phyloP scores from a whole-genome alignment of 2,888 invertebrate species.

The Anthrax anthrax region DNA sequence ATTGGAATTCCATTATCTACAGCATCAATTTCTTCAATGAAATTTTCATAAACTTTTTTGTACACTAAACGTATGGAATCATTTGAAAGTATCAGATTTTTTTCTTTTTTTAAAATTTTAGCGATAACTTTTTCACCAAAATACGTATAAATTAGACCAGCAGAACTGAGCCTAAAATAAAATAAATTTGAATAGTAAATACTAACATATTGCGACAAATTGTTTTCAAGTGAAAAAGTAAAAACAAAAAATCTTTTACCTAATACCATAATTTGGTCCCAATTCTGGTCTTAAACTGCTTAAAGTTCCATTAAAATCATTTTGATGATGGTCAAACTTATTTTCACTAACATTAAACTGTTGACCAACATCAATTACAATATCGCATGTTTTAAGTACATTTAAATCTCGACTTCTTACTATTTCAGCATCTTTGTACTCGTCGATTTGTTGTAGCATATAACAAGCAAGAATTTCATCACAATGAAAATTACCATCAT shows the following conservation, averaged over 20 bases:
- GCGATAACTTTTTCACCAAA: slow-evolving; percentile 71
- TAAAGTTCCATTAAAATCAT: slow-evolving; percentile 52
- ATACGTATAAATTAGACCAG: slow-evolving; percentile 81
- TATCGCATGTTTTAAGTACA: slow-evolving; percentile 66
- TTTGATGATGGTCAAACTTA: slow-evolving; percentile 92
- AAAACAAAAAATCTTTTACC: slow-evolving; percentile 27
- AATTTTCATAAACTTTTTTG: slow-evolving; percentile 64
- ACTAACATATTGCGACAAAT: not conserved
- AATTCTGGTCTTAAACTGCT: slow-evolving; percentile 48
- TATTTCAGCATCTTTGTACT: slow-evolving; percentile 68
- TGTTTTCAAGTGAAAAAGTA: not conserved
- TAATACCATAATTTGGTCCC: slow-evolving; percentile 44
- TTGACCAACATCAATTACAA: slow-evolving; percentile 91
- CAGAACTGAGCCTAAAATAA: slow-evolving; percentile 68
- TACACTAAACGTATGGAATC: slow-evolving; percentile 44
- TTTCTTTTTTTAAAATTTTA: slow-evolving; percentile 35
- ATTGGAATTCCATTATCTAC: slow-evolving; percentile 93
- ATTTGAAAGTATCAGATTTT: slow-evolving; percentile 35
- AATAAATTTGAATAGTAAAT: not conserved
- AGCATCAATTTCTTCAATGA: slow-evolving; percentile 89
- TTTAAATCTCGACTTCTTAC: slow-evolving; percentile 47
- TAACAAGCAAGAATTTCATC: slow-evolving; percentile 92
- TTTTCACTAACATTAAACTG: slow-evolving; percentile 60
- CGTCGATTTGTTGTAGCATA: slow-evolving; percentile 68
- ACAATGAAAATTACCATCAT: slow-evolving; percentile 76